phyloP scores from a whole-genome alignment of 35 echinoderm and acorn worm species.

The Apostichopus parvimensis region DNA sequence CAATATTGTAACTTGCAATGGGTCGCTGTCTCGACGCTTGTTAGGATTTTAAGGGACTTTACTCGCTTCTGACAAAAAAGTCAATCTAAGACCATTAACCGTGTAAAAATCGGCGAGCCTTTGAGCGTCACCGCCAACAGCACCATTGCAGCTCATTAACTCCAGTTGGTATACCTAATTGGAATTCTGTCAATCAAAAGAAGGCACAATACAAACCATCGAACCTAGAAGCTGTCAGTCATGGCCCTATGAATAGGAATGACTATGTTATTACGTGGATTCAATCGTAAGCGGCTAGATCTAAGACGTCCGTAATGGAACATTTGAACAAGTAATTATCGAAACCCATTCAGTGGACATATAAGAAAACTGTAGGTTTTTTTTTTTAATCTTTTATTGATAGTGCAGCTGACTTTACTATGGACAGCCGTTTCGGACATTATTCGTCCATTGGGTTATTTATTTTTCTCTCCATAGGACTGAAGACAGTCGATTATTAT shows the following conservation, averaged over 20 bases:
- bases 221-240: slow-evolving; percentile 15
- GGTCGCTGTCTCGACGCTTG: slow-evolving; percentile 12
- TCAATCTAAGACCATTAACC: slow-evolving; percentile 37
- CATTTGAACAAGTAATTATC: slow-evolving; percentile 51
- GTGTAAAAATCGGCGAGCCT: slow-evolving; percentile 41
- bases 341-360: slow-evolving; percentile 9
- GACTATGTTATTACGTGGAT: slow-evolving; percentile 34
- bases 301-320: slow-evolving; percentile 29
- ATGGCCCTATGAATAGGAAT: slow-evolving; percentile 43
- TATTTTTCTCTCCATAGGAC: too few relatives aligned
- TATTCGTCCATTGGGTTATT: neutral
- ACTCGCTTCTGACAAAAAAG: neutral
- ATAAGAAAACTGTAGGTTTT: neutral
- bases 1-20: slow-evolving; percentile 29
- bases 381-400: neutral
- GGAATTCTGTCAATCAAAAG: slow-evolving; percentile 41
- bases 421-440: slow-evolving; percentile 11
- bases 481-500: neutral
- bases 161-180: slow-evolving; percentile 50
- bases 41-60: slow-evolving; percentile 12
- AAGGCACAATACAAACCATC: neutral
- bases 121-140: slow-evolving; percentile 42
- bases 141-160: slow-evolving; percentile 35
- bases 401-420: neutral
- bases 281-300: slow-evolving; percentile 30